Conservation (phyloP, 2,797 vertebrate species). For the Triplophysa bombifrons region DNA sequence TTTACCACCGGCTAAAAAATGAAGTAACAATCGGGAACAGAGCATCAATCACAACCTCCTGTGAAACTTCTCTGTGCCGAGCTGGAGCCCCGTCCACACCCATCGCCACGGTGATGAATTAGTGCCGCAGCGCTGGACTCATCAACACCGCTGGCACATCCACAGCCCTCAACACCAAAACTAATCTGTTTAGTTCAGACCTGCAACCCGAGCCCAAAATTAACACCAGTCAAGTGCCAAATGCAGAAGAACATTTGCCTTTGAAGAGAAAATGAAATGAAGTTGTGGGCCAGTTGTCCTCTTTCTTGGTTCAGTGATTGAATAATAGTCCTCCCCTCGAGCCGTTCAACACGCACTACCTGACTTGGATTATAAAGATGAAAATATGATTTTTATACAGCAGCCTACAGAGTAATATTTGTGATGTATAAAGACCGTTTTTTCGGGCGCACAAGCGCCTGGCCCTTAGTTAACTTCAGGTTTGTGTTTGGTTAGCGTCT, state of each 20-base stretch:
- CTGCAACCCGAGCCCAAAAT: background rate
- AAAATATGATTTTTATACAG: background rate
- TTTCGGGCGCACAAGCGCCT: no score
- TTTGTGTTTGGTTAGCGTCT: no score
- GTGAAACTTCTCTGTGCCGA: conserved; percentile 3
- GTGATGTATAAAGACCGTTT: background rate
- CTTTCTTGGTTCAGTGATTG: background rate
- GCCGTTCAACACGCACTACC: background rate
- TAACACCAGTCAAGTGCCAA: conserved; percentile 1
- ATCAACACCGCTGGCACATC: background rate
- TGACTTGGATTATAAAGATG: background rate
- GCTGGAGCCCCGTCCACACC: conserved; percentile 16
- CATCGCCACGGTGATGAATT: conserved; percentile 30
- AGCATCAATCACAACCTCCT: background rate
- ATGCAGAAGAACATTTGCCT: background rate
- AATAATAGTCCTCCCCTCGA: background rate
- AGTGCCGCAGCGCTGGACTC: background rate
- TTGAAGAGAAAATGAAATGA: conserved; percentile 3
- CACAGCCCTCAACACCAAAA: background rate
- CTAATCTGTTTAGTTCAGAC: conserved; percentile 1
- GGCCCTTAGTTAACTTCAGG: no score
- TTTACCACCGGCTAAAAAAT: conserved; percentile 13
- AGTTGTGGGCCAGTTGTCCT: background rate
- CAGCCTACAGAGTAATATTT: background rate
- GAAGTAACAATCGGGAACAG: conserved; percentile 15